phyloP scores from a whole-genome alignment of 2,113 vertebrate genomes.

The Pipa parva region DNA sequence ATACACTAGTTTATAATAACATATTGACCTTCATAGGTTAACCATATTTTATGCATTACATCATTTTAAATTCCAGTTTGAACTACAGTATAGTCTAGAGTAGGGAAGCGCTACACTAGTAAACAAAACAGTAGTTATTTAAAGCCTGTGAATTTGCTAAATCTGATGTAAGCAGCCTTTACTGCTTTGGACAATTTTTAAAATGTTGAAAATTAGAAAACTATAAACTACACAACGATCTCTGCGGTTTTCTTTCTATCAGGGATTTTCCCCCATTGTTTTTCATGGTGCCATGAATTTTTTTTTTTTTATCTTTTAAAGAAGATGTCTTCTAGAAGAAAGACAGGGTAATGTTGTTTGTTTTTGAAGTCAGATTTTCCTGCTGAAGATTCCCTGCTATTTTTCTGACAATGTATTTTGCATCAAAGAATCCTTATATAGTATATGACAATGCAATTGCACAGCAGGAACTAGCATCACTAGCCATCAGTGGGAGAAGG shows the following conservation, averaged over 20 bases:
- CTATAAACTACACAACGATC: conserved; percentile 1
- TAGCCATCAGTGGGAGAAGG: conserved; percentile 49
- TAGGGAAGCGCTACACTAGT: too few relatives aligned
- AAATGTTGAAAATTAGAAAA: conserved; percentile 21
- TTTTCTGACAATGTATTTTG: conserved; percentile 57
- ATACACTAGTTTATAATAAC: too few relatives aligned
- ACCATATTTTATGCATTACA: too few relatives aligned
- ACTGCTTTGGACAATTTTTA: conserved; percentile 41
- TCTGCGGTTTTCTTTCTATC: background rate
- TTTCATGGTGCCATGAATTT: conserved; percentile 19
- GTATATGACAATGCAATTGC: conserved; percentile 51
- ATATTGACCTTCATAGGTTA: too few relatives aligned
- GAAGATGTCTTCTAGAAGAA: conserved; percentile 49
- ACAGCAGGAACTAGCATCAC: conserved; percentile 47
- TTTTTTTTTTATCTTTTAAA: conserved; percentile 50
- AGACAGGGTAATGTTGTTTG: conserved; percentile 49
- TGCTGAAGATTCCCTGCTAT: conserved; percentile 59
- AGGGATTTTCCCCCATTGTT: conserved; percentile 8
- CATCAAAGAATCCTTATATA: conserved; percentile 64
- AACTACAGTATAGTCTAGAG: too few relatives aligned
- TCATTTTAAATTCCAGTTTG: too few relatives aligned
- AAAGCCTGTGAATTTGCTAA: too few relatives aligned
- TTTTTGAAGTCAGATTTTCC: conserved; percentile 55
- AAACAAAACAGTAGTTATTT: too few relatives aligned
- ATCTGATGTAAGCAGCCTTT: too few relatives aligned